Evolutionary conservation across 2,888 invertebrate species (phyloP), one percentile per base, ranked within the genome.

Genomic region (Tinea semifulvella): DNA sequence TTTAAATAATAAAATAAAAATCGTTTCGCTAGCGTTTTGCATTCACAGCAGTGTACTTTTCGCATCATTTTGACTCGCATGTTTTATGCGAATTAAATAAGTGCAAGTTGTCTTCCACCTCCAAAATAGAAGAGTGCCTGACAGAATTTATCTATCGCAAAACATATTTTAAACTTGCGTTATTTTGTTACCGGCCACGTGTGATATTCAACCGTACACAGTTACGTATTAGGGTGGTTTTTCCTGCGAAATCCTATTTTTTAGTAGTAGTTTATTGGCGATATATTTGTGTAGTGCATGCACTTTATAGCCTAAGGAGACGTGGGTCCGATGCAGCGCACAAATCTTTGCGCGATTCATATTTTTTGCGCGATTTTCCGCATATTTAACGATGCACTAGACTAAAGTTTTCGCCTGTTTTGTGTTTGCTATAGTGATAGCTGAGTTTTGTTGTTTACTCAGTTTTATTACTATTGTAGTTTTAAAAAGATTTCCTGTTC

Each of bases 261-360:
- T 51, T 49, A 42, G 46, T 38, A 46, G 51, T 62, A 58, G 64
- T 70, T 71, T 71, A 69, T 69, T 61, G 65, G 50, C 62, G 58
- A 69, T 69, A 67, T 68, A 66, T 68, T 65, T 63, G 53, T 26
- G 47, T 22, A 45, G 57, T 53, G 56, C 56, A 58, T 60, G 62
- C 64, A 63, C 61, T 68, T 68, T 68, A 67, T 58, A 59, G 56
- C 52, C 56, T 48, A 47, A 51, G 46, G 52, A 48, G 52, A 50
- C 43, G 47, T 42, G 44, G 27, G 31, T 10, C 25, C 35, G 27
- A 22, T 40, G 35, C 40, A 43, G 49, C 49, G 54, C 60, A 61
- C 60, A 66, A 65, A 71, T 67, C 63, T 68, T 42, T 44, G 63
- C 52, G 55, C 51, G 53, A 62, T 60, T 62, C 59, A 65, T 68